phyloP scores from a whole-genome alignment of 2,888 invertebrate species.

The Spialia ferax region DNA sequence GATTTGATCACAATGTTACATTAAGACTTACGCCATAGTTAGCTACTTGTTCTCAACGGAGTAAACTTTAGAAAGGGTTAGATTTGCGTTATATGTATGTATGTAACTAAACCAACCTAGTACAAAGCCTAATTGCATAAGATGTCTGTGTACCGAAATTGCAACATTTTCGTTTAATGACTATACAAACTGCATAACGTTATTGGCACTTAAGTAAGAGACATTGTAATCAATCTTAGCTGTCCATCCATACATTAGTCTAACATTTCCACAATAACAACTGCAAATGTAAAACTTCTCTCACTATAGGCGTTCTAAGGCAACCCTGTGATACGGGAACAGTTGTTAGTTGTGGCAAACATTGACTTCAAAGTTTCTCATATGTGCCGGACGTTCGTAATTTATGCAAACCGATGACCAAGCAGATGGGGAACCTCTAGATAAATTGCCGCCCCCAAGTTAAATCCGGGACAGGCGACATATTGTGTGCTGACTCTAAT shows the following conservation, averaged over 20 bases:
- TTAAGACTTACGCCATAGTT: background rate
- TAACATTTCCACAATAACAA: background rate
- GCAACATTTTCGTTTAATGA: background rate
- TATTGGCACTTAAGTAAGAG: background rate
- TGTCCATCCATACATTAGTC: too few species aligned
- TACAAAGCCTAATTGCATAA: too few species aligned
- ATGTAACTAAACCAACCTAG: background rate
- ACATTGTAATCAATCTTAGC: background rate
- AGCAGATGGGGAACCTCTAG: conserved; percentile 38
- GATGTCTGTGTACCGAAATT: background rate
- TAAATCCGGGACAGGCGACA: conserved; percentile 42
- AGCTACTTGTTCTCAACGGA: background rate
- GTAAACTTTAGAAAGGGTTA: background rate
- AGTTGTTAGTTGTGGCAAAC: conserved; percentile 36
- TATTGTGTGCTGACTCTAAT: conserved; percentile 45
- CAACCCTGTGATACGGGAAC: conserved; percentile 10
- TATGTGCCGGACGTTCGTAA: conserved; percentile 39
- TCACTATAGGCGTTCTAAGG: background rate
- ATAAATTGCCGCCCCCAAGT: conserved; percentile 43
- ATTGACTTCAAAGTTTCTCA: conserved; percentile 37
- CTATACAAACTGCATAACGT: background rate
- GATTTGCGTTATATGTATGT: background rate
- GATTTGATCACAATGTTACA: background rate
- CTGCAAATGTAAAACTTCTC: conserved; percentile 2
- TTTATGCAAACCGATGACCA: conserved; percentile 38